These are phyloP conservation scores for Aurelia aurita complex sp. Pacific DNA, from an alignment of 30 jellyfish, hydroid and myxozoan species.

Conservation along the genomic window DNA sequence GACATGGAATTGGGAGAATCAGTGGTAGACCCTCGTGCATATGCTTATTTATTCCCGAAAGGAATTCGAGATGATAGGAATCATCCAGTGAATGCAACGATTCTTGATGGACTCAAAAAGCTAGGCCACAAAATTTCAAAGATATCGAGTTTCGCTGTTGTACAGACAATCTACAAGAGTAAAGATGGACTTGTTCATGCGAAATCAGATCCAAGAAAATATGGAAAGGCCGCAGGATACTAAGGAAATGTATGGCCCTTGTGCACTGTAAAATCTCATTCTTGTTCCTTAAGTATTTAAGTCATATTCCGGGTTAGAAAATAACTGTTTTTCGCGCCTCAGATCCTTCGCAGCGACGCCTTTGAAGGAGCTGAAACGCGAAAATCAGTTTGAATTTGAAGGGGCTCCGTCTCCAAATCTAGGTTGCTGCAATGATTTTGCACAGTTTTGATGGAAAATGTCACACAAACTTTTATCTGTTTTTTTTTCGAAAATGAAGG, in stretches of 20 bases:
- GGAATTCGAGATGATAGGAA: slow-evolving; percentile 78
- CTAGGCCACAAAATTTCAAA: slow-evolving; percentile 71
- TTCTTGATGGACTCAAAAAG: slow-evolving; percentile 70
- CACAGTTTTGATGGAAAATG: too few relatives aligned
- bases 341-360: too few relatives aligned
- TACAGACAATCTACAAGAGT: slow-evolving; percentile 84
- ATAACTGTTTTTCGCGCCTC: too few relatives aligned
- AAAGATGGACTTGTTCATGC: slow-evolving; percentile 67
- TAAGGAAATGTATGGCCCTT: slow-evolving; percentile 6
- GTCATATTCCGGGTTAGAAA: too few relatives aligned
- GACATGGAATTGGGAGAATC: slow-evolving; percentile 88
- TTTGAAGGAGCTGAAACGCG: too few relatives aligned
- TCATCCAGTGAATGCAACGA: slow-evolving; percentile 37
- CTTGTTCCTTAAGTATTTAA: too few relatives aligned
- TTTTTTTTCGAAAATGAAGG: too few relatives aligned
- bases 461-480: too few relatives aligned
- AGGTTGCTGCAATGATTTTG: too few relatives aligned
- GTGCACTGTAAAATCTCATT: too few relatives aligned
- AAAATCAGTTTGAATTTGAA: too few relatives aligned
- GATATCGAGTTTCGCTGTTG: slow-evolving; percentile 71
- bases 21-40: slow-evolving; percentile 84
- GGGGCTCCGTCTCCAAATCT: too few relatives aligned
- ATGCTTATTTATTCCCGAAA: slow-evolving; percentile 78
- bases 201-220: slow-evolving; percentile 90
- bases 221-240: slow-evolving; percentile 96